Base-by-base conservation (phyloP, 2,888 invertebrate species). In the Gortyna flavago region DNA sequence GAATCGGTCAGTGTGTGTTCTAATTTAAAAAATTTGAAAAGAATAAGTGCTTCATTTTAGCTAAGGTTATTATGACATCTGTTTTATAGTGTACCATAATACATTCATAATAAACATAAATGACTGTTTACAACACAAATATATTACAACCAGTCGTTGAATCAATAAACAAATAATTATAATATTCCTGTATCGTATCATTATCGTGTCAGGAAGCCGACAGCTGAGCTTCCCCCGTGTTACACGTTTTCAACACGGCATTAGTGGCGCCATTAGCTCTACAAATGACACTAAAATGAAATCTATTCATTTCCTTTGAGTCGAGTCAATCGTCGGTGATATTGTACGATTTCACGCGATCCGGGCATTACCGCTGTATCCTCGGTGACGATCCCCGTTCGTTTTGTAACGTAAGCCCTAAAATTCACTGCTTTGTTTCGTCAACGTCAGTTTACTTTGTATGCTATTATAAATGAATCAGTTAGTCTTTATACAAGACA, bases 241-340 rank as follows among this genome's bases (percentile, higher is more conserved):
- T 91, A 92, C 92, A 89, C 91, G 90, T 90, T 92, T 91, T 92
- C 92, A 90, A 91, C 92, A 89, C 90, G 93, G 87, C 94, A 95
- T 95, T 94, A 95, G 90, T 93, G 94, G 93, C 93, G 94, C 95
- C 94, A 96, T 96, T 96, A 96, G 91, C 94, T 90, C 95, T 94
- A 96, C 96, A 96, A 96, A 96, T 96, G 96, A 96, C 96, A 96
- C 96, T 95, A 95, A 95, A 96, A 96, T 95, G 95, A 96, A 96
- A 96, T 96, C 96, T 96, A 96, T 96, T 96, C 96, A 96, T 96
- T 96, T 96, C 96, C 96, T 94, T 93, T 91, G 93, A 93, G 92
- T 90, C 91, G 94, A 96, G 96, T 95, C 96, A 95, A 96, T 96
- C 94, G 95, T 91, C 92, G 90, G 91, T 91, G 92, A 95, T 96